phyloP scores from a whole-genome alignment of 2,797 vertebrate species.

The Myotis pilosus region DNA sequence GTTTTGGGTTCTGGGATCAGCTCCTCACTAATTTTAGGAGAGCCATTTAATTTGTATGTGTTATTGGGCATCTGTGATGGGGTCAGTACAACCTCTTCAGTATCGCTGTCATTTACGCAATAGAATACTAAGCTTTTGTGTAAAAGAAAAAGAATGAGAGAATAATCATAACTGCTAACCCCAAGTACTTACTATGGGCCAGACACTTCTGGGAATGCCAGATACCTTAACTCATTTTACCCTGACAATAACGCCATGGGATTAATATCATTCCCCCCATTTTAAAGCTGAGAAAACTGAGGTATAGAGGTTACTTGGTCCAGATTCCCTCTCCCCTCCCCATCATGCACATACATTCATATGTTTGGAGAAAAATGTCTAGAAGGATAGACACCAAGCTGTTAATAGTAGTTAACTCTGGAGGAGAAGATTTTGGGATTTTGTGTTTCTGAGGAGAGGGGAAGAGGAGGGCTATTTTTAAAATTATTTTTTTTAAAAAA shows the following conservation, averaged over 20 bases:
- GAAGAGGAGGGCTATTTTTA: background rate
- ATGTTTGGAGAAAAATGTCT: too few relatives aligned
- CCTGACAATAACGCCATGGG: background rate
- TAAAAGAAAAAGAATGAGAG: background rate
- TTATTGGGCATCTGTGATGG: background rate
- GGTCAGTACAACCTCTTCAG: background rate
- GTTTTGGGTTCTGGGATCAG: background rate
- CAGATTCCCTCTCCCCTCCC: background rate
- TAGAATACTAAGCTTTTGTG: background rate
- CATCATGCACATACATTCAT: too few relatives aligned
- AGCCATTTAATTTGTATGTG: background rate
- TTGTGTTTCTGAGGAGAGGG: background rate
- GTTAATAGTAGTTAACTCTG: background rate
- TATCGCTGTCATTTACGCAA: background rate
- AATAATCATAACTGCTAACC: background rate
- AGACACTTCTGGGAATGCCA: background rate
- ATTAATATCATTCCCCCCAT: background rate
- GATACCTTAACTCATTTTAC: background rate
- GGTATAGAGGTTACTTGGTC: background rate
- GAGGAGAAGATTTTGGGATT: background rate
- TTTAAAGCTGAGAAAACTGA: slow-evolving; percentile 33
- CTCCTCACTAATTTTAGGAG: background rate
- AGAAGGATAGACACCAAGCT: background rate
- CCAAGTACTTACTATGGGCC: background rate
- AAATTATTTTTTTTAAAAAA: too few relatives aligned